Percentiles rank a stretch among this genome's conserved stretches.
Conservation (phyloP, 2,797 vertebrate species). For the Hyperoplus immaculatus region DNA sequence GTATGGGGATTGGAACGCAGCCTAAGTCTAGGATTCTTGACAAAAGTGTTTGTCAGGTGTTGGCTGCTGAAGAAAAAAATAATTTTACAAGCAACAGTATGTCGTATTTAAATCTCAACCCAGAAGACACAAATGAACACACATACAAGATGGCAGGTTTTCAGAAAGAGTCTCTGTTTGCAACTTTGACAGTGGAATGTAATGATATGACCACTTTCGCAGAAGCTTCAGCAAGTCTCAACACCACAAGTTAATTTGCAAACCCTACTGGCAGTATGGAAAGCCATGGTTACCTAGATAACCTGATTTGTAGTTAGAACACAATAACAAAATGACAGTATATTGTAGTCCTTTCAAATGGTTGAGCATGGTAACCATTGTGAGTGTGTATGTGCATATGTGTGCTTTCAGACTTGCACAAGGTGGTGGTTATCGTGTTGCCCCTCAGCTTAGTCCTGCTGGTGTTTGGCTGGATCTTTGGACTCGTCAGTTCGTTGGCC, state of each 20-base stretch:
- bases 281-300: conserved; percentile 23
- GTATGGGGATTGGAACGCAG: no score
- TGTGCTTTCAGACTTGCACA: conserved; percentile 82
- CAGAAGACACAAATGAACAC: neutral
- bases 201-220: conserved; percentile 7
- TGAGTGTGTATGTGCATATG: neutral
- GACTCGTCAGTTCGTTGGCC: conserved; percentile 85
- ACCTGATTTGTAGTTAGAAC: neutral
- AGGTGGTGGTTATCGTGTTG: conserved; percentile 84
- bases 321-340: neutral
- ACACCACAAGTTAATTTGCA: conserved; percentile 27
- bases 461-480: conserved; percentile 86
- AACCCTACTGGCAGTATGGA: conserved; percentile 25
- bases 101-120: neutral
- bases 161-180: conserved; percentile 7
- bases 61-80: neutral
- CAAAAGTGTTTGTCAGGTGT: neutral
- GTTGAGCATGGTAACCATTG: neutral
- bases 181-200: neutral
- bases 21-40: neutral
- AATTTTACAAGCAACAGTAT: neutral
- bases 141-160: neutral
- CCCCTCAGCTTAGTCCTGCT: conserved; percentile 86
- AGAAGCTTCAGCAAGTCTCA: conserved; percentile 17
- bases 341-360: neutral